phyloP scores from a whole-genome alignment of 2,113 vertebrate genomes.

The Oenanthe oenanthe region DNA sequence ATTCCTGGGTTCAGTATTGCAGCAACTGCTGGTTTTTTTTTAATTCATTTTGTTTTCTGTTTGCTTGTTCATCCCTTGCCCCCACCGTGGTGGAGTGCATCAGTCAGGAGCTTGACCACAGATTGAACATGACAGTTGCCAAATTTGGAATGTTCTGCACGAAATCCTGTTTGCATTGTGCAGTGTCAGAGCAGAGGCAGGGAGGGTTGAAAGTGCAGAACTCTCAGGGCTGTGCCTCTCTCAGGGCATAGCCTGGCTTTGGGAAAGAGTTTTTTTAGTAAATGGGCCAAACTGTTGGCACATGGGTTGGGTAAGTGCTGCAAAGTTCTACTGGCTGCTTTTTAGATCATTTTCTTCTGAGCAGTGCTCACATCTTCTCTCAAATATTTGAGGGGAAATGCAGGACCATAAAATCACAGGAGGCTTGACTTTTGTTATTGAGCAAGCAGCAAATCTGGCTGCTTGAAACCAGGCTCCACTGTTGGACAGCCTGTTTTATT shows the following conservation, averaged over 20 bases:
- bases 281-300: neutral
- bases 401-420: neutral
- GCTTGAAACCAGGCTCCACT: neutral
- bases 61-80: neutral
- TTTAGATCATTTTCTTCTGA: neutral
- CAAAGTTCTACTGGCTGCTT: neutral
- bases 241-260: neutral
- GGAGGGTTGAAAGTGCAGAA: neutral
- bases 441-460: neutral
- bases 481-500: neutral
- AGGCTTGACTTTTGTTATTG: neutral
- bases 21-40: neutral
- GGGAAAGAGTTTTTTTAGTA: neutral
- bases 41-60: neutral
- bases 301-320: neutral
- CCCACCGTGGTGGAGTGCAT: neutral
- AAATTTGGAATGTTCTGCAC: slow-evolving; percentile 44
- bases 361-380: neutral
- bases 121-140: slow-evolving; percentile 47
- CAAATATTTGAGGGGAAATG: neutral
- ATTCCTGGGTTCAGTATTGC: neutral
- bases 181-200: neutral
- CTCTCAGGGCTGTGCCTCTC: neutral
- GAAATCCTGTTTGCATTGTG: neutral
- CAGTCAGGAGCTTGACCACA: slow-evolving; percentile 7